Evolutionary conservation across 2,113 vertebrate genomes (phyloP).

Genomic region (Pachypanchax playfairii): DNA sequence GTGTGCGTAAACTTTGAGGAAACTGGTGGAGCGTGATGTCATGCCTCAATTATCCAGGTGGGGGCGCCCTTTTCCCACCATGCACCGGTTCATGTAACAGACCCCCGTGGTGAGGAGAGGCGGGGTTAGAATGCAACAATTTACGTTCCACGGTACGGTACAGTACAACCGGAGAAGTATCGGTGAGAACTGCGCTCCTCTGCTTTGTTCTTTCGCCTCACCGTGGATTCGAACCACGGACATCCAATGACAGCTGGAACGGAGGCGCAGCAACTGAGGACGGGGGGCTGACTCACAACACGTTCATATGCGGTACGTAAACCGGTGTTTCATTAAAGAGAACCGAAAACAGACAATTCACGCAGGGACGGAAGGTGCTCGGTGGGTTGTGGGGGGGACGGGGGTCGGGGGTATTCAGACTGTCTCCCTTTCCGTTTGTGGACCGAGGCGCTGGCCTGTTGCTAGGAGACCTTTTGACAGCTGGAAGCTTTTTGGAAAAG

Average conservation of each 20-base stretch:
- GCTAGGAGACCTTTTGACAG: constrained; percentile 80
- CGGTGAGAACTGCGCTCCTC: constrained; percentile 31
- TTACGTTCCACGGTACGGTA: constrained; percentile 58
- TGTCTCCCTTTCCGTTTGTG: constrained; percentile 47
- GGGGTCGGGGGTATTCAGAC: constrained; percentile 32
- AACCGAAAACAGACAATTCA: constrained; percentile 23
- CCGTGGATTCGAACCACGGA: constrained; percentile 34
- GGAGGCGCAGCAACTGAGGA: constrained; percentile 34
- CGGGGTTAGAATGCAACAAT: constrained; percentile 72
- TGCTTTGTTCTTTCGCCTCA: constrained; percentile 1
- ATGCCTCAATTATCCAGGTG: constrained; percentile 37
- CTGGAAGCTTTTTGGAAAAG: constrained; percentile 66
- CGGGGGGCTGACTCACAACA: constrained; percentile 46
- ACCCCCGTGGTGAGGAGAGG: constrained; percentile 49
- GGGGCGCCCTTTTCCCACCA: constrained; percentile 47
- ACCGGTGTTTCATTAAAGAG: constrained; percentile 22
- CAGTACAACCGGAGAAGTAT: constrained; percentile 61
- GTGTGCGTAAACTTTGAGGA: too few relatives aligned
- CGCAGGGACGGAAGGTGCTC: constrained; percentile 34
- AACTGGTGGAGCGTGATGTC: too few relatives aligned
- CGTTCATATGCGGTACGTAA: constrained; percentile 73
- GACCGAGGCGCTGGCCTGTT: constrained; percentile 78
- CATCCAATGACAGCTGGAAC: constrained; percentile 49
- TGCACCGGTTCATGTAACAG: constrained; percentile 66
- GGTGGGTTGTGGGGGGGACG: constrained; percentile 13